Evolutionary conservation across 2,113 vertebrate genomes (phyloP).

Genomic region (Falcunculus frontatus): DNA sequence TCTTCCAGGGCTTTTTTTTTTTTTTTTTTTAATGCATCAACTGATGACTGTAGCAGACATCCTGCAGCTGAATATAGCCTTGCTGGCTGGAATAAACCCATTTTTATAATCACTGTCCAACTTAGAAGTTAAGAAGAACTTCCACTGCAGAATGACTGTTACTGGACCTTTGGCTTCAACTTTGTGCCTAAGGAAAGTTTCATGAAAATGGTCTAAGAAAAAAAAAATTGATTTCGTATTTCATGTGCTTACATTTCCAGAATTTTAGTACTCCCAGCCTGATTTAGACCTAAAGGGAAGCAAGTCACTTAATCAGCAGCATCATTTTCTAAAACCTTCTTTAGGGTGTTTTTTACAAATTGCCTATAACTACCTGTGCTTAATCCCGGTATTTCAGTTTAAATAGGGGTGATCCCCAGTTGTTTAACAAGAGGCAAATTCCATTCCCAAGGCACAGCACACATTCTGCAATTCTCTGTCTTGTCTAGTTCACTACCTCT

Average conservation of each 20-base stretch:
- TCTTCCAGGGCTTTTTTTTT: background rate
- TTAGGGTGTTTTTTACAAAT: background rate
- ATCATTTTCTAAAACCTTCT: background rate
- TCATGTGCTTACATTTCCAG: background rate
- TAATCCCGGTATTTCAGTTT: background rate
- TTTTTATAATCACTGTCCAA: background rate
- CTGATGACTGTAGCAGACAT: background rate
- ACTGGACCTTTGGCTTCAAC: background rate
- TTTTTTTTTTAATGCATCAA: background rate
- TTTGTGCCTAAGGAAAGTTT: background rate
- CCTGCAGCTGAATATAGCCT: background rate
- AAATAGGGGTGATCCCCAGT: background rate
- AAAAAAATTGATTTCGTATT: background rate
- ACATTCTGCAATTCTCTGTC: background rate
- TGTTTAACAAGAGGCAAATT: background rate
- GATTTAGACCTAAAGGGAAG: background rate
- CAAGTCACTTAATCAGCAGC: background rate
- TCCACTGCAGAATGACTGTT: background rate
- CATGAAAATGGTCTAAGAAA: background rate
- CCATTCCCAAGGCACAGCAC: background rate
- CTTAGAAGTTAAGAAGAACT: background rate
- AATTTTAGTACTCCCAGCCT: background rate
- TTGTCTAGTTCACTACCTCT: background rate
- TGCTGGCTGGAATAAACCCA: background rate
- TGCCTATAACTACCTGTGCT: background rate